Evolutionary conservation across 2,888 invertebrate species (phyloP), one percentile per base, ranked within the genome.

Genomic region (Acanthosepion pharaonis): DNA sequence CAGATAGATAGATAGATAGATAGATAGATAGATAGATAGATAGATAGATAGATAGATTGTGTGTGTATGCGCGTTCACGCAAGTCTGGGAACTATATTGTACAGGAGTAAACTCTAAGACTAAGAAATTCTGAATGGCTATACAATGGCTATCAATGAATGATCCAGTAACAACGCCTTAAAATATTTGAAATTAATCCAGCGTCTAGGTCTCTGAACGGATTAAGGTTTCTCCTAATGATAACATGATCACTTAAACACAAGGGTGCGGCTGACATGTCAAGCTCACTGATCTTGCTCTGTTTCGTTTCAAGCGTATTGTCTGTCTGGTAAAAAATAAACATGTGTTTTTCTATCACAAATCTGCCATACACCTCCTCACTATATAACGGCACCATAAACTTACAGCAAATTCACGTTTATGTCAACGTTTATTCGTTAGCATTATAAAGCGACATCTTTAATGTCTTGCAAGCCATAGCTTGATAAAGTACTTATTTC

Each of bases 131-230:
- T 78, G 78, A 78, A 78, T 78, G 78, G 11, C 9, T 78, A n/a
- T 78, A 78, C n/a, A 78, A 78, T 78, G 78, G 0, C n/a, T n/a
- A 78, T 78, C 11, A 78, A 78, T 78, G 78, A 78, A 33, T 15
- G n/a, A 78, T 78, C n/a, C n/a, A 15, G 78, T 18, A 78, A 23
- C n/a, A 78, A 78, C 78, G 78, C n/a, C n/a, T 78, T 28, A 15
- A 78, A n/a, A n/a, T 78, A 15, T 78, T n/a, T 78, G 78, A 78
- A 78, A 78, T 78, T n/a, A n/a, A 78, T 78, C 78, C 78, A n/a
- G 5, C 78, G 15, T 33, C n/a, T 33, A 5, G n/a, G 78, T 78
- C 78, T 78, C 78, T 11, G 78, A 78, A n/a, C n/a, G 78, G n/a
- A 78, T 78, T 78, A 78, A 33, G 4, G 1, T 78, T 78, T n/a